Conservation (phyloP, 2,888 invertebrate species). For the Ephialtes manifestator region DNA sequence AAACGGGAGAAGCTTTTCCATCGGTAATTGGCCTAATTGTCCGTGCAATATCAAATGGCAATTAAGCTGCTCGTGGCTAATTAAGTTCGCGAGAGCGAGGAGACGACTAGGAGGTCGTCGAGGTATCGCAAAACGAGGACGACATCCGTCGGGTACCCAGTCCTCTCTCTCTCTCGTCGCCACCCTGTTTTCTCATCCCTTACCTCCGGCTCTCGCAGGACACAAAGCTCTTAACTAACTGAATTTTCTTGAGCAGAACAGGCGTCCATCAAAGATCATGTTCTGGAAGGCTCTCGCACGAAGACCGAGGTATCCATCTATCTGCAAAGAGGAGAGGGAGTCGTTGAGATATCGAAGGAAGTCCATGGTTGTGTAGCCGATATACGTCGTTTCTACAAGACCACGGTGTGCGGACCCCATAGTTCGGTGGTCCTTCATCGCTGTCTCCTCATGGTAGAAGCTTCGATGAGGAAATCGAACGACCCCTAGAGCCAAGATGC, state of each 20-base stretch:
- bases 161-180: constrained; percentile 46
- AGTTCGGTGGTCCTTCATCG: constrained; percentile 17
- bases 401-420: constrained; percentile 4
- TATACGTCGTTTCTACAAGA: constrained; percentile 22
- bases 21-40: constrained; percentile 81
- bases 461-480: constrained; percentile 69
- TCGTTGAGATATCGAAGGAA: constrained; percentile 48
- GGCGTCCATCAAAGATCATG: constrained; percentile 85
- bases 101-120: constrained; percentile 46
- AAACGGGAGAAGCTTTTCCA: constrained; percentile 61
- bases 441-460: constrained; percentile 39
- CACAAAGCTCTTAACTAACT: constrained; percentile 85
- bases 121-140: constrained; percentile 53
- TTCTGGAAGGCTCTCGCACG: constrained; percentile 32
- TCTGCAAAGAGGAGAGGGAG: constrained; percentile 29
- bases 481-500: constrained; percentile 46
- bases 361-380: constrained; percentile 15
- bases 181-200: constrained; percentile 72
- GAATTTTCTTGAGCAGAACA: constrained; percentile 85
- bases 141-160: constrained; percentile 49
- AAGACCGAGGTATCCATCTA: constrained; percentile 34
- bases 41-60: constrained; percentile 80
- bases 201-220: constrained; percentile 76
- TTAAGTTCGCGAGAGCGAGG: constrained; percentile 68
- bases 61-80: constrained; percentile 77